Evolutionary conservation across 2,113 vertebrate species (phyloP).

Genomic region (Neolamprologus sp.): DNA sequence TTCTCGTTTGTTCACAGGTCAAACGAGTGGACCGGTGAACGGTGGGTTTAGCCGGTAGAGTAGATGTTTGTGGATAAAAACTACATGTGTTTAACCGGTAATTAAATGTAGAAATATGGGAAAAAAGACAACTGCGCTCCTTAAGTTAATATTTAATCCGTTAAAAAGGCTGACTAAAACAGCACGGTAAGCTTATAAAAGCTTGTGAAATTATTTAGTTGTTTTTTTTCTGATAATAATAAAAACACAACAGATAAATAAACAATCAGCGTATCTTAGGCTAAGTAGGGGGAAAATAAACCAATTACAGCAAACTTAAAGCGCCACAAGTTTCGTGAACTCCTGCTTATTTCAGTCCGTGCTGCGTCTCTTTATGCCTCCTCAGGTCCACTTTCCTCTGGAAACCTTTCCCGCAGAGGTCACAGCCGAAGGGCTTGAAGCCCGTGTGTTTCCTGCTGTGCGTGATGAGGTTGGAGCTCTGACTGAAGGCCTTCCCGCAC

Average conservation of each 20-base stretch:
- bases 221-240: background rate
- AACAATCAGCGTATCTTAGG: background rate
- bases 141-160: constrained; percentile 9
- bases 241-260: constrained; percentile 36
- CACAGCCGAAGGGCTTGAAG: constrained; percentile 94
- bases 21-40: background rate
- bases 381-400: constrained; percentile 93
- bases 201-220: background rate
- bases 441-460: constrained; percentile 97
- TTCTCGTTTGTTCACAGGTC: constrained; percentile 29
- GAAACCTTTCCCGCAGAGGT: constrained; percentile 91
- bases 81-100: background rate
- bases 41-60: background rate
- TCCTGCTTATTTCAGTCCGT: constrained; percentile 82
- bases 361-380: constrained; percentile 92
- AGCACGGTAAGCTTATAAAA: background rate
- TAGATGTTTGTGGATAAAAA: background rate
- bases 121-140: background rate
- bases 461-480: constrained; percentile 98
- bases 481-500: constrained; percentile 97
- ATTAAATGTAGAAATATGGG: background rate
- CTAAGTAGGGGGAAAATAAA: background rate
- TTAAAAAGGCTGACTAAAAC: background rate
- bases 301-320: background rate
- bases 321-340: background rate